Conservation (phyloP, 2,888 invertebrate species). For the Leucophenga maculata region DNA sequence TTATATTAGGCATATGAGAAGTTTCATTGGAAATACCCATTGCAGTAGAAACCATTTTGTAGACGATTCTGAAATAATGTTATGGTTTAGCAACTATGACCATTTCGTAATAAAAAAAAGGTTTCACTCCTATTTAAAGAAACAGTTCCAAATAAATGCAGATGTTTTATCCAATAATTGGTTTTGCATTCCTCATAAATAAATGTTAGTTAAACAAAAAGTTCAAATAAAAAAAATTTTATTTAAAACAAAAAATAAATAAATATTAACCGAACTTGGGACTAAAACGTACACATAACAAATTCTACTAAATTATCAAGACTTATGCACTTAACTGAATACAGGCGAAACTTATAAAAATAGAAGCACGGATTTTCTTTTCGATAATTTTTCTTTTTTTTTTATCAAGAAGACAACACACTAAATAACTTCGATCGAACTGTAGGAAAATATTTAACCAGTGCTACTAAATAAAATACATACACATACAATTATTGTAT, state of each 20-base stretch:
- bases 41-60: no score
- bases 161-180: no score
- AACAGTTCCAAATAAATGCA: no score
- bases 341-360: background rate
- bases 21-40: no score
- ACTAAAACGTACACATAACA: constrained; percentile 20
- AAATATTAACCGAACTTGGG: constrained; percentile 21
- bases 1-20: no score
- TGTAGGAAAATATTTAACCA: background rate
- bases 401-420: no score
- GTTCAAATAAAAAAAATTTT: background rate
- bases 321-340: constrained; percentile 8
- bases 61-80: no score
- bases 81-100: no score
- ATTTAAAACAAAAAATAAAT: constrained; percentile 21
- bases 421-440: background rate
- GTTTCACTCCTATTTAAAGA: no score
- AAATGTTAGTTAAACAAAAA: background rate
- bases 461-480: constrained; percentile 19
- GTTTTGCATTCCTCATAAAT: no score
- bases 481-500: background rate
- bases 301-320: constrained; percentile 11
- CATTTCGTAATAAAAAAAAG: no score
- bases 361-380: constrained; percentile 12
- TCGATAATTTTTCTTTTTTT: background rate